Evolutionary conservation across 2,797 vertebrate genomes (phyloP).

Genomic region (Lepilemur septentrionalis): DNA sequence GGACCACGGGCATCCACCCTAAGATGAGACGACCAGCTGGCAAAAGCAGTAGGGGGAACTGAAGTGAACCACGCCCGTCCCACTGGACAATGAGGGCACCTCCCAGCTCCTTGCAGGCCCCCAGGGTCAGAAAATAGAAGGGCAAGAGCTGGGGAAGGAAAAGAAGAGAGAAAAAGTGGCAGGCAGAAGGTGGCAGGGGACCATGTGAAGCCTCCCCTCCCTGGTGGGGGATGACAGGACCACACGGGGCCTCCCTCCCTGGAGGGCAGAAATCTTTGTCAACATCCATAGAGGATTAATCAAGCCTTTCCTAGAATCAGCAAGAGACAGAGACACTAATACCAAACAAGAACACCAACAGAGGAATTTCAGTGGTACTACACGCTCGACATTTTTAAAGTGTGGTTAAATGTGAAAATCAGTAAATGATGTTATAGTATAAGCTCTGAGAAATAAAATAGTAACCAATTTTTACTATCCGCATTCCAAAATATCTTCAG

Average conservation of each 20-base stretch:
- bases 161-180: background rate
- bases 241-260: no score
- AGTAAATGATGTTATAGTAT: background rate
- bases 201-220: no score
- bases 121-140: background rate
- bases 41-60: background rate
- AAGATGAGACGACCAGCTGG: background rate
- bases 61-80: background rate
- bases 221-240: background rate
- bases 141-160: background rate
- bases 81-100: background rate
- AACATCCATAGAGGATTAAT: background rate
- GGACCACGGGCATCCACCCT: background rate
- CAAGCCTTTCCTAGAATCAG: background rate
- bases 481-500: background rate
- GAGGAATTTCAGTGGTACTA: background rate
- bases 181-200: background rate
- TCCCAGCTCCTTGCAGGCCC: background rate
- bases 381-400: no score
- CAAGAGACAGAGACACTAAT: background rate
- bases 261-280: no score
- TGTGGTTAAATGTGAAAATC: background rate
- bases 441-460: background rate
- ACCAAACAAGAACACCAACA: background rate
- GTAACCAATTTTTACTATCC: background rate